These are phyloP conservation scores for Myotis daubentonii DNA, from an alignment of 2,797 vertebrate genomes.

Conservation along the genomic window DNA sequence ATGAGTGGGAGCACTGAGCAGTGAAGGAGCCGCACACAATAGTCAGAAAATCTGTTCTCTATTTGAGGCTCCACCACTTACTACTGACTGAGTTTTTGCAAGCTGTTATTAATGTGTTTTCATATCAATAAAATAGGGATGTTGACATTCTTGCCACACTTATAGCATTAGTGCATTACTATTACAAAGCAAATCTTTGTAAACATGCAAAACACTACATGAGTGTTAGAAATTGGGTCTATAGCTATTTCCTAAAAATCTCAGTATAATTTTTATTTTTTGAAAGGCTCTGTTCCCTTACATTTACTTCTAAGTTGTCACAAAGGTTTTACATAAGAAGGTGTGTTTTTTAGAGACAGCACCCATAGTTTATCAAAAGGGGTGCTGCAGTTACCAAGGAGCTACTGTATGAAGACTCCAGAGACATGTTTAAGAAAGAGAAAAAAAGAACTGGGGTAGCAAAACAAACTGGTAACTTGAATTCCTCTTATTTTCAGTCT, in stretches of 20 bases:
- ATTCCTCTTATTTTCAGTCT: constrained; percentile 47
- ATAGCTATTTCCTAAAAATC: constrained; percentile 19
- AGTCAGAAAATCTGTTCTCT: background rate
- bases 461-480: constrained; percentile 51
- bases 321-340: background rate
- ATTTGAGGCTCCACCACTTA: background rate
- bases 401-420: constrained; percentile 27
- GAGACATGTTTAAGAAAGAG: constrained; percentile 51
- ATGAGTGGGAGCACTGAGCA: background rate
- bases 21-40: background rate
- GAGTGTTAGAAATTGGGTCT: background rate
- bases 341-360: background rate
- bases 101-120: constrained; percentile 11
- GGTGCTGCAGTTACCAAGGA: background rate
- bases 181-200: constrained; percentile 31
- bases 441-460: constrained; percentile 36
- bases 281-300: background rate
- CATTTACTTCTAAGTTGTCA: constrained; percentile 25
- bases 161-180: background rate
- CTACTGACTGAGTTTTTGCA: background rate
- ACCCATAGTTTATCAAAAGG: background rate
- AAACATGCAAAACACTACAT: constrained; percentile 7
- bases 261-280: constrained; percentile 1
- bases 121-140: constrained; percentile 5
- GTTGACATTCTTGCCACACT: background rate